Base-by-base conservation (phyloP, 2,113 vertebrate species). In the Thalassarche chlororhynchos region DNA sequence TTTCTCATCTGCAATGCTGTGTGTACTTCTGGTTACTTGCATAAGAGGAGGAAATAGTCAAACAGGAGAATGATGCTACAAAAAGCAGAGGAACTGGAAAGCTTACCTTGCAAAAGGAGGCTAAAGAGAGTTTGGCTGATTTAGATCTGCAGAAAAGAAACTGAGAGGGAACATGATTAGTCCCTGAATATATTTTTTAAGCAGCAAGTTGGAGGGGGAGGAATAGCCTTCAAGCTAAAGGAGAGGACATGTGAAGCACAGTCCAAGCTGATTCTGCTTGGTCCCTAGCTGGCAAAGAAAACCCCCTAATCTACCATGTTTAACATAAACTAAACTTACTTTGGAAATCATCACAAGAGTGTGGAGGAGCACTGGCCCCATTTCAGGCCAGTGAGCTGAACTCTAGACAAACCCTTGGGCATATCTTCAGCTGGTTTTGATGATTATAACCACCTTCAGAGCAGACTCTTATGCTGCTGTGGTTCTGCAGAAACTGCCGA, bases 391-490 rank as follows among this genome's bases (percentile, higher is more conserved):
- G 26, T 20, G 38, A 74, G 12, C 0, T 72, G 54, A 66, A 82
- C 11, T 40, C 25, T 7, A 76, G 49, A 80, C 29, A 62, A 57
- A 79, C 7, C n/a, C 17, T 24, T 13, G 9, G 61, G 8, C 16
- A 2, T 28, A 44, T n/a, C 25, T 51, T 78, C 58, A 80, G 17
- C 26, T 69, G 34, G 0, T 74, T 90, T 74, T 62, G 13, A 14
- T 32, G 36, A 11, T 5, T 29, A 6, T 1, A 78, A 54, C 8
- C 18, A 40, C 20, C 26, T 64, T 66, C 60, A 66, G n/a, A 92
- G 32, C 29, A 26, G 52, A 60, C 3, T 4, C 14, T 31, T 12
- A n/a, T 0, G 4, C 26, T 0, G 0, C n/a, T 42, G 32, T 3
- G 0, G 15, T n/a, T 81, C 64, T 89, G 38, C 44, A 88, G 60